Conservation (phyloP, 2,888 invertebrate species). For the Microplitis manilae region DNA sequence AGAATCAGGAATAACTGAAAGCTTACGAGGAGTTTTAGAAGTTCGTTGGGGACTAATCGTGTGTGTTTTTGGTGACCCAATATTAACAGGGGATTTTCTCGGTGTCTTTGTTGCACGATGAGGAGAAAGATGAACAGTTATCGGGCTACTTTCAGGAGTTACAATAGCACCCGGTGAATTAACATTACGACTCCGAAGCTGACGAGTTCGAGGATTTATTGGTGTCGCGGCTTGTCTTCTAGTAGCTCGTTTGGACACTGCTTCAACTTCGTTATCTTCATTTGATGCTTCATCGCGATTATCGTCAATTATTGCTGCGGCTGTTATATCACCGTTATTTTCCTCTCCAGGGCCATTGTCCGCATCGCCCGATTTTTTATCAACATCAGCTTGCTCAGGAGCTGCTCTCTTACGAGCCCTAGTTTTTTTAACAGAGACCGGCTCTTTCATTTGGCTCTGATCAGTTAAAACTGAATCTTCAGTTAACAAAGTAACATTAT, state of each 20-base stretch:
- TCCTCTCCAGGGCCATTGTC: slow-evolving; percentile 11
- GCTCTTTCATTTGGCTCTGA: slow-evolving; percentile 31
- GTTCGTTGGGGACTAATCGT: slow-evolving; percentile 46
- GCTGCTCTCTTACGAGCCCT: slow-evolving; percentile 36
- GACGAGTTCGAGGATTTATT: slow-evolving; percentile 25
- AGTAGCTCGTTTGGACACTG: slow-evolving; percentile 26
- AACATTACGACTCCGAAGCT: slow-evolving; percentile 16
- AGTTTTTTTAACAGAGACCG: slow-evolving; percentile 26
- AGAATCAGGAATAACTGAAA: slow-evolving; percentile 51
- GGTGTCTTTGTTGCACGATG: slow-evolving; percentile 60
- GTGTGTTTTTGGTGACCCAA: slow-evolving; percentile 60
- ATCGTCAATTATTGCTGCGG: not conserved
- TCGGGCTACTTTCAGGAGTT: slow-evolving; percentile 61
- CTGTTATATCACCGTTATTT: slow-evolving; percentile 3
- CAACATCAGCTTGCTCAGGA: slow-evolving; percentile 29
- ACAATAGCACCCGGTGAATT: slow-evolving; percentile 41
- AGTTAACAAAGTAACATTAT: slow-evolving; percentile 1
- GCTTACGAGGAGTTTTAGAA: slow-evolving; percentile 58
- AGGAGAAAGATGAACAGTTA: slow-evolving; percentile 56
- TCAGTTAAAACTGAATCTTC: slow-evolving; percentile 36
- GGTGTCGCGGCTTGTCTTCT: slow-evolving; percentile 33
- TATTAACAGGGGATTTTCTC: slow-evolving; percentile 58
- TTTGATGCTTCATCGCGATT: slow-evolving; percentile 25
- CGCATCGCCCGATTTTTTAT: slow-evolving; percentile 12
- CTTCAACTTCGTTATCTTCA: slow-evolving; percentile 45